A percentile compares a stretch with the other conserved stretches of the same genome.
Evolutionary conservation across 2,888 invertebrate species (phyloP).

Genomic region (Macrophya alboannulata): DNA sequence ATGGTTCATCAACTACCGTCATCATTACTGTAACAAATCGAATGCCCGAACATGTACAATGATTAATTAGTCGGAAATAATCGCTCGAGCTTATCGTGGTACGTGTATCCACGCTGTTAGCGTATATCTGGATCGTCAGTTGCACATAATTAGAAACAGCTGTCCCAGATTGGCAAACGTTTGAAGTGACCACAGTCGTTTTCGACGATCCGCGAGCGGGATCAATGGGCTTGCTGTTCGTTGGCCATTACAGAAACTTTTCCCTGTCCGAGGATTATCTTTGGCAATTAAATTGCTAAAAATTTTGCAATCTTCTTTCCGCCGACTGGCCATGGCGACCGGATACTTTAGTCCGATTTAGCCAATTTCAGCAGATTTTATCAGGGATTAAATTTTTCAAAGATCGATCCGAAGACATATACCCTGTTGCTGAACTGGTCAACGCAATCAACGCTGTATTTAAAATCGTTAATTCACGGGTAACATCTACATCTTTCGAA

Average conservation of each 20-base stretch:
- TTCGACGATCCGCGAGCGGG: constrained; percentile 25
- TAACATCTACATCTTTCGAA: neutral
- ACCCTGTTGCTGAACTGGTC: neutral
- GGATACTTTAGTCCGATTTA: constrained; percentile 9
- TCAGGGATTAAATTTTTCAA: neutral
- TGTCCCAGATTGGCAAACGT: constrained; percentile 62
- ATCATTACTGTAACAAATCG: neutral
- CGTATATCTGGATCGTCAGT: constrained; percentile 16
- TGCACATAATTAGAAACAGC: constrained; percentile 63
- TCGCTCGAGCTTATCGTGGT: constrained; percentile 62
- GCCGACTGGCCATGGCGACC: constrained; percentile 55
- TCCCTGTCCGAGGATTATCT: constrained; percentile 64
- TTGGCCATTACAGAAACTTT: constrained; percentile 56
- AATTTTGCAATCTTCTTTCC: constrained; percentile 64
- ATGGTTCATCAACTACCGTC: neutral
- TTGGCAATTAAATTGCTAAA: constrained; percentile 57
- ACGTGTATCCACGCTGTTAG: neutral
- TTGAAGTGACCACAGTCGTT: constrained; percentile 69
- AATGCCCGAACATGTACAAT: neutral
- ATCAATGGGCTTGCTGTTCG: constrained; percentile 38
- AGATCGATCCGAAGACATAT: neutral
- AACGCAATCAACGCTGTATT: neutral
- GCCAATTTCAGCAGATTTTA: neutral
- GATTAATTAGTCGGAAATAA: constrained; percentile 66
- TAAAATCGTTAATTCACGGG: neutral